Evolutionary conservation across 1,140 invertebrate genomes (phyloP).

Genomic region (Tenebrio molitor): DNA sequence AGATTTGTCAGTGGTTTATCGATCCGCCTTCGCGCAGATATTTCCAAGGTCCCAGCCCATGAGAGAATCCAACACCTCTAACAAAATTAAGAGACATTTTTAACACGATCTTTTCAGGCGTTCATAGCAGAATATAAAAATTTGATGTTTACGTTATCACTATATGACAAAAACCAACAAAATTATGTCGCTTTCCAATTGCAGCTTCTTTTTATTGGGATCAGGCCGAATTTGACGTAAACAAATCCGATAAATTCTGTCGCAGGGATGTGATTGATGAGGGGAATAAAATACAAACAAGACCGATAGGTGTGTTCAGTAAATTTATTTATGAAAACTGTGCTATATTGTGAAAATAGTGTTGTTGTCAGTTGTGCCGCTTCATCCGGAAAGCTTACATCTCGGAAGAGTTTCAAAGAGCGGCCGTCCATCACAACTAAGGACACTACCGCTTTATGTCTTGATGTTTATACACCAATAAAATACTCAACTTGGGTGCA

Average conservation of each 20-base stretch:
- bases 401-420: slow-evolving; percentile 37
- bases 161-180: too few species aligned
- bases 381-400: slow-evolving; percentile 38
- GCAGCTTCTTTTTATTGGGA: neutral
- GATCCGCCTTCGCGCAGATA: too few species aligned
- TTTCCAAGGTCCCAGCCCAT: too few species aligned
- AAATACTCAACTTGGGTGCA: slow-evolving; percentile 7
- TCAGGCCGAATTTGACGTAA: slow-evolving; percentile 19
- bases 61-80: too few species aligned
- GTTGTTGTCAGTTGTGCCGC: slow-evolving; percentile 5
- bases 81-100: too few species aligned
- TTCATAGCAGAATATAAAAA: too few species aligned
- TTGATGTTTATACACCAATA: slow-evolving; percentile 14
- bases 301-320: neutral
- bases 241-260: slow-evolving; percentile 21
- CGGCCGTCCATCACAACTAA: slow-evolving; percentile 28
- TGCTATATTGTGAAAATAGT: slow-evolving; percentile 23
- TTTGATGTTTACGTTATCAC: too few species aligned
- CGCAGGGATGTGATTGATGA: slow-evolving; percentile 6
- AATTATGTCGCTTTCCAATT: slow-evolving; percentile 4
- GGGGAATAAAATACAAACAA: slow-evolving; percentile 10
- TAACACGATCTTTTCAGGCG: too few species aligned
- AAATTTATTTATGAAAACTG: too few species aligned
- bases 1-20: too few species aligned
- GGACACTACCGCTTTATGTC: slow-evolving; percentile 9